Evolutionary conservation across 2,797 vertebrate genomes (phyloP).

Genomic region (Sciurus vulgaris): DNA sequence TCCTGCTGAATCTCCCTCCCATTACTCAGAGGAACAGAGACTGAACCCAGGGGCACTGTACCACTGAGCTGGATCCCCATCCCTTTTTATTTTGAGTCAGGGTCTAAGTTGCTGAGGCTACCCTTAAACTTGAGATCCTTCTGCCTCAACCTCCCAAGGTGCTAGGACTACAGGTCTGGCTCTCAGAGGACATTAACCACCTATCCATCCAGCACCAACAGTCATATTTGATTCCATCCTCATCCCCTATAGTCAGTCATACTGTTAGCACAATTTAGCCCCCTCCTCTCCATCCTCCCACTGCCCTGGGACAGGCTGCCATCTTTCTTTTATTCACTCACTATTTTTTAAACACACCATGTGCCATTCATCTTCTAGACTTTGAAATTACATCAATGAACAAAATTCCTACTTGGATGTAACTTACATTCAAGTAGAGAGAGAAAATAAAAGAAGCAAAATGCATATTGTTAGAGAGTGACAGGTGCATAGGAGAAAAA

Average conservation of each 20-base stretch:
- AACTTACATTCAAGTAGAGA: constrained; percentile 23
- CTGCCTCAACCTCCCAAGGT: too few relatives aligned
- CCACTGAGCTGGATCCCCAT: too few relatives aligned
- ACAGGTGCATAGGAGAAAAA: neutral
- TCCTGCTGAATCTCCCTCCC: neutral
- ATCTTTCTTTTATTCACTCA: neutral
- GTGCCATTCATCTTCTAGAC: neutral
- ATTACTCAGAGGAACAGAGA: neutral
- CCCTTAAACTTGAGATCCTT: too few relatives aligned
- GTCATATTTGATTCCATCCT: neutral
- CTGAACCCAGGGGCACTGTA: too few relatives aligned
- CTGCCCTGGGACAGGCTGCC: neutral
- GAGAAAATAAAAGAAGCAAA: neutral
- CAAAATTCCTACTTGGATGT: neutral
- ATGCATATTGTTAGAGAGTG: neutral
- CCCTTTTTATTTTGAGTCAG: too few relatives aligned
- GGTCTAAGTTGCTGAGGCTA: too few relatives aligned
- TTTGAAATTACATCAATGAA: neutral
- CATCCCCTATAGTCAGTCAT: neutral
- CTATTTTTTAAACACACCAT: neutral
- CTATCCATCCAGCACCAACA: neutral
- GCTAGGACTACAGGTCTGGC: too few relatives aligned
- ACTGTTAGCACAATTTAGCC: neutral
- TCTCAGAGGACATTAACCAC: neutral
- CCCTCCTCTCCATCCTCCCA: neutral